Conservation (phyloP, 2,888 invertebrate genomes). For the Tipula vernalis region DNA sequence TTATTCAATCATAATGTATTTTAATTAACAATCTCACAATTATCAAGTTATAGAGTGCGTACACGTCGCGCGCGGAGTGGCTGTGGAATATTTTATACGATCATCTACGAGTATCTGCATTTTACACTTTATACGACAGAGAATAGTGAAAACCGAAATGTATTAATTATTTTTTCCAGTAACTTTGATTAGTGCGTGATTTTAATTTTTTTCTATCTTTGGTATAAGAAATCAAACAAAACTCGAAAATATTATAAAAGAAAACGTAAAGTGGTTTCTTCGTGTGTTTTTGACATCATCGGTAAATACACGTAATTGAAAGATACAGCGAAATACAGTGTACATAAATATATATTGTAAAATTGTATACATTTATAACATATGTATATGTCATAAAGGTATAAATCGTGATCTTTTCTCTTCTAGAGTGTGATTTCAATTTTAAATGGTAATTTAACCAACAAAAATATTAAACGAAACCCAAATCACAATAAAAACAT, state of each 20-base stretch:
- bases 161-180: background rate
- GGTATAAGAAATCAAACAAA: background rate
- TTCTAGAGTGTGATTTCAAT: background rate
- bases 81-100: background rate
- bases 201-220: background rate
- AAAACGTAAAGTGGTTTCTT: background rate
- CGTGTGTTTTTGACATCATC: background rate
- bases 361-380: background rate
- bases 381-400: background rate
- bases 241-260: background rate
- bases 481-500: background rate
- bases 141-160: background rate
- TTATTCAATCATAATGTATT: background rate
- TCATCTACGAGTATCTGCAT: background rate
- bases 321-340: background rate
- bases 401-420: background rate
- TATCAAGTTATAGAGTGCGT: background rate
- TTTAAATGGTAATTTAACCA: background rate
- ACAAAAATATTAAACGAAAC: background rate
- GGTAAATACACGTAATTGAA: background rate
- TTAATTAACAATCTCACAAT: background rate
- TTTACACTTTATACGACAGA: background rate
- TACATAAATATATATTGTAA: background rate
- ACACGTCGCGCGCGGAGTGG: background rate
- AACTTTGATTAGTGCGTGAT: background rate